A percentile compares a stretch with the other conserved stretches of the same genome.
These are phyloP conservation scores for Monochamus alternatus DNA, from an alignment of 2,888 invertebrate genomes.

Conservation along the genomic window DNA sequence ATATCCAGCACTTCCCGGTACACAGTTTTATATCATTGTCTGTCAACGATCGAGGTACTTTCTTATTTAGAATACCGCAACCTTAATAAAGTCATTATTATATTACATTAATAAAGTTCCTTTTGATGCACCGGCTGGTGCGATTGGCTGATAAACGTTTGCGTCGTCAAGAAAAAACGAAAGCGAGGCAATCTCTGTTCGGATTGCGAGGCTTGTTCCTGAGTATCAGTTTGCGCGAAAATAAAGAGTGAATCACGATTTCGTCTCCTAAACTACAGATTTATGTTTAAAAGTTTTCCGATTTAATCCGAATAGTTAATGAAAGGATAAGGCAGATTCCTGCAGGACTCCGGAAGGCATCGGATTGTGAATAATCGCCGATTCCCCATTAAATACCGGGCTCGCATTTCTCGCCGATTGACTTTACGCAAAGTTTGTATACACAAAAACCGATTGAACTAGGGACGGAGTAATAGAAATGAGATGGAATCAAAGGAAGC, in stretches of 20 bases:
- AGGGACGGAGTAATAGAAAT: slow-evolving; percentile 62
- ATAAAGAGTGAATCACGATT: slow-evolving; percentile 46
- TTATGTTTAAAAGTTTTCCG: slow-evolving; percentile 64
- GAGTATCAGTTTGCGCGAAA: slow-evolving; percentile 25
- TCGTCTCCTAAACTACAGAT: slow-evolving; percentile 58
- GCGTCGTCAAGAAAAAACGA: neutral
- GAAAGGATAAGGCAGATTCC: slow-evolving; percentile 55
- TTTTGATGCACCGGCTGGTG: neutral
- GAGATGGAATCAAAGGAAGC: slow-evolving; percentile 65
- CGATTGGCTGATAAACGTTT: slow-evolving; percentile 5
- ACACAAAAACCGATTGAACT: slow-evolving; percentile 65
- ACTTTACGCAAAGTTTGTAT: slow-evolving; percentile 66
- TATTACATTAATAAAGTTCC: too few species aligned
- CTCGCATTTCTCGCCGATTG: slow-evolving; percentile 64
- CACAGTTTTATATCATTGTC: too few species aligned
- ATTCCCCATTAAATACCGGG: slow-evolving; percentile 65
- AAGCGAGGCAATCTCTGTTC: slow-evolving; percentile 24
- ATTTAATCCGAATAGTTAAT: slow-evolving; percentile 65
- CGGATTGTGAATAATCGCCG: slow-evolving; percentile 67
- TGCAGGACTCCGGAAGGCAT: slow-evolving; percentile 51
- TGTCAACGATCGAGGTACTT: too few species aligned
- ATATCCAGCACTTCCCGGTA: too few species aligned
- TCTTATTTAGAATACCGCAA: too few species aligned
- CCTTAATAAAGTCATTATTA: too few species aligned
- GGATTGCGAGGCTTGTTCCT: slow-evolving; percentile 14